Base-by-base conservation (phyloP, 2,113 vertebrate species). In the Anas platyrhynchos region DNA sequence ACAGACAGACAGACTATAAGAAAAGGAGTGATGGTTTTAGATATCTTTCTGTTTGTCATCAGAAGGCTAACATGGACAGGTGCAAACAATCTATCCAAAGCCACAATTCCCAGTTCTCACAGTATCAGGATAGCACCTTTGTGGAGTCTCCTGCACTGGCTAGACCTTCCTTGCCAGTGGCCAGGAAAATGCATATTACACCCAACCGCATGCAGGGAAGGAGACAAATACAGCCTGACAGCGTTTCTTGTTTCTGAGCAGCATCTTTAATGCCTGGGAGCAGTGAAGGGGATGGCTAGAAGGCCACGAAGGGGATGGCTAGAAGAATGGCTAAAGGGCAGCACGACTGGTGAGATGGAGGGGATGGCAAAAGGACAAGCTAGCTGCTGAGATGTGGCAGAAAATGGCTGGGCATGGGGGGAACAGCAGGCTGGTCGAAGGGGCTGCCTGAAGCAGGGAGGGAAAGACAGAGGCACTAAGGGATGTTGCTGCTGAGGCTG, bases 201-300 rank as follows among this genome's bases (percentile, higher is more conserved):
- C 5, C 8, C 36, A 92, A 21, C 13, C n/a, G 36, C n/a, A 31
- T 0, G 1, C 38, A 71, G 11, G 2, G 1, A 20, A 75, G 17
- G 26, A 29, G 11, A 32, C n/a, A 68, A 31, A 36, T 1, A 46
- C 8, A 84, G 38, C n/a, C n/a, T 56, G 36, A 14, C 22, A 41
- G 29, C 4, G 17, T 1, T 61, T 74, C 34, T 48, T 25, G 13
- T 21, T 34, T 41, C 59, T 2, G 1, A 63, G 32, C 7, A 90
- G 63, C 23, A 41, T 52, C 26, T 65, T 20, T 65, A 17, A 41
- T 32, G 5, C 1, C 21, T 41, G 7, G 15, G 3, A 52, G 25
- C 34, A 38, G 15, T 3, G 18, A 61, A 23, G 25, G 32, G 23
- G 17, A 52, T 18, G 18, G 41, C 41, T 41, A 41, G 41, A 13